Percentiles rank a stretch among this genome's conserved stretches.
Conservation (phyloP, 2,797 vertebrate genomes). For the Microhierax caerulescens region DNA sequence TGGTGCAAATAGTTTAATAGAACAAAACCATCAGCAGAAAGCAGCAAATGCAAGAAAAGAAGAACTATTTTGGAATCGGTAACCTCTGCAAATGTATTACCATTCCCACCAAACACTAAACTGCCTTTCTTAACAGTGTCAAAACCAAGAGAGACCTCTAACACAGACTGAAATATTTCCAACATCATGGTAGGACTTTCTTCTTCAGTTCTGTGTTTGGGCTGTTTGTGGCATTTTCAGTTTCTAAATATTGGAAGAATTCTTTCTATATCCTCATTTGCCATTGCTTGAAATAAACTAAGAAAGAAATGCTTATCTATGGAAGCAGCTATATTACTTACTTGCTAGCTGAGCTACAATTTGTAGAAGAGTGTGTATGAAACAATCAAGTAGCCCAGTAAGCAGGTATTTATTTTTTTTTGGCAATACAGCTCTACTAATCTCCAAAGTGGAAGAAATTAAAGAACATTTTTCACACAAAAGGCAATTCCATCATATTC, state of each 20-base stretch:
- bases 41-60: neutral
- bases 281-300: neutral
- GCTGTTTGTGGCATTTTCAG: accelerated
- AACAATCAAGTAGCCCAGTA: neutral
- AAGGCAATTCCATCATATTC: neutral
- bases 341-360: neutral
- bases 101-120: neutral
- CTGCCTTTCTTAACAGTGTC: neutral
- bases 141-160: neutral
- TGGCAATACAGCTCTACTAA: neutral
- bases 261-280: neutral
- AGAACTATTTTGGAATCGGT: neutral
- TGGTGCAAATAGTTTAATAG: neutral
- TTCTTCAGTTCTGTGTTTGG: neutral
- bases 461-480: neutral
- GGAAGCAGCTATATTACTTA: neutral
- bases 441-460: neutral
- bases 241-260: neutral
- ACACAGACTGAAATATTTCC: neutral
- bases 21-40: neutral
- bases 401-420: neutral
- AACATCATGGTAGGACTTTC: neutral
- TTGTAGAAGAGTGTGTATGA: neutral
- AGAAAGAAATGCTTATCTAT: neutral
- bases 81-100: neutral